These are phyloP conservation scores for Pseudotriccus pelzelni DNA, from an alignment of 2,797 vertebrate genomes.

Conservation along the genomic window DNA sequence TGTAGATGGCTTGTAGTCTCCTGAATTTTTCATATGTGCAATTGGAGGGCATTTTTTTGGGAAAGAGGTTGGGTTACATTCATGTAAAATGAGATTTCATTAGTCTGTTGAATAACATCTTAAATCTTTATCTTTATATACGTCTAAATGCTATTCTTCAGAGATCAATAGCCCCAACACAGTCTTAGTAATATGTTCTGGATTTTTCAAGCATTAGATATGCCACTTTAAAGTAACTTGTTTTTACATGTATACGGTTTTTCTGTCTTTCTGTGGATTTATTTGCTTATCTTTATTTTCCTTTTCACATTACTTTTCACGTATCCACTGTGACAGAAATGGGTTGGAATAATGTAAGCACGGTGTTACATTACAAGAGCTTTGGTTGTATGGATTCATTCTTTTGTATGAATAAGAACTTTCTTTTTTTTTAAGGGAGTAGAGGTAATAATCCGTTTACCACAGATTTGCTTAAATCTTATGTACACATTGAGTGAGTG, in stretches of 20 bases:
- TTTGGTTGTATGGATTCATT: conserved; percentile 54
- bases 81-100: not conserved
- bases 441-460: conserved; percentile 32
- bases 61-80: not conserved
- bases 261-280: conserved; percentile 12
- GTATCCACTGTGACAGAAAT: conserved; percentile 26
- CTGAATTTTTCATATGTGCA: not conserved
- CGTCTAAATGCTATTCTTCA: not conserved
- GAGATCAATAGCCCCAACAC: not conserved
- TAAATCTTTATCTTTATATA: not conserved
- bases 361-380: conserved; percentile 62
- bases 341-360: conserved; percentile 68
- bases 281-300: conserved; percentile 58
- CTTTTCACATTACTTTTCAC: conserved; percentile 45
- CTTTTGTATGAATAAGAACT: conserved; percentile 55
- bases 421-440: not conserved
- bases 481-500: conserved; percentile 13
- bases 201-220: not conserved
- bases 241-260: not conserved
- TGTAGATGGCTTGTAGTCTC: not conserved
- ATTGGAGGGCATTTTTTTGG: not conserved
- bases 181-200: not conserved
- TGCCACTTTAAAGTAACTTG: not conserved
- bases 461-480: conserved; percentile 49
- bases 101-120: not conserved